Conservation (phyloP, 1,140 invertebrate genomes). For the Aphelenchoides besseyi region DNA sequence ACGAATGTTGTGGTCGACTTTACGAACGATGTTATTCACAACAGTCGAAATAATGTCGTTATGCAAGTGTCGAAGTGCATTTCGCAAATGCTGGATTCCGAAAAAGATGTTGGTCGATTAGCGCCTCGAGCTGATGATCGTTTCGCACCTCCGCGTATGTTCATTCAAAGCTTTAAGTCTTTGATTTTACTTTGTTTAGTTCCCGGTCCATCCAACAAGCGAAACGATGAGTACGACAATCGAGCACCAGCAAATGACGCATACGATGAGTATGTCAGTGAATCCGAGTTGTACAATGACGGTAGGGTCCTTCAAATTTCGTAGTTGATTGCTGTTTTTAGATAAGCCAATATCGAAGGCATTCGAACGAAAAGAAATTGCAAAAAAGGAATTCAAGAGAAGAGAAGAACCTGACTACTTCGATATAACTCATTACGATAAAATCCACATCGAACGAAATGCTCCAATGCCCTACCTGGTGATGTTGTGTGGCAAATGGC, state of each 20-base stretch:
- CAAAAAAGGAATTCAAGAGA: background rate
- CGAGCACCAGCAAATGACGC: background rate
- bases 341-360: background rate
- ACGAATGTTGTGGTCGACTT: background rate
- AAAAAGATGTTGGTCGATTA: background rate
- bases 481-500: background rate
- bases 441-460: too few relatives aligned
- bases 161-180: too few relatives aligned
- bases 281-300: background rate
- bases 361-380: background rate
- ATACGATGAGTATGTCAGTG: background rate
- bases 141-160: too few relatives aligned
- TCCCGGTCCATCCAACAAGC: background rate
- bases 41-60: background rate
- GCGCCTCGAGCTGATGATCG: background rate
- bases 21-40: background rate
- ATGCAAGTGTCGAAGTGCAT: background rate
- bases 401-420: background rate
- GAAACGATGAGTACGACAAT: background rate
- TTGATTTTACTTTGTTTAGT: too few relatives aligned
- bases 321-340: background rate
- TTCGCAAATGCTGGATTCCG: background rate
- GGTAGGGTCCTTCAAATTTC: too few relatives aligned
- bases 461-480: background rate
- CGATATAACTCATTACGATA: too few relatives aligned